These are phyloP conservation scores for Hirtodrosophila duncani DNA, from an alignment of 2,888 invertebrate genomes.

Conservation along the genomic window DNA sequence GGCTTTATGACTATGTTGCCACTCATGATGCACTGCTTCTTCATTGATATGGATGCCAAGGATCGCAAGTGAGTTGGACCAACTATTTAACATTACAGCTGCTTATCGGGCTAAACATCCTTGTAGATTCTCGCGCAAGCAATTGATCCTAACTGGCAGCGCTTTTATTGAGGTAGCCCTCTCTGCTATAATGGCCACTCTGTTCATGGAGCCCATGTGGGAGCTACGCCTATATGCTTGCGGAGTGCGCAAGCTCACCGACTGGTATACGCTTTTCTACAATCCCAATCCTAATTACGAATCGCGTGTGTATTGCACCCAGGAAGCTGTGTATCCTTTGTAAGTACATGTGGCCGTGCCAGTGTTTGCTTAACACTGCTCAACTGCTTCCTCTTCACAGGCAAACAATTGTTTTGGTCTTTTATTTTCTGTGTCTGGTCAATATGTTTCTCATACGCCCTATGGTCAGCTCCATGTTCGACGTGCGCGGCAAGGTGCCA, in stretches of 20 bases:
- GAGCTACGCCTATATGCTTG: slow-evolving; percentile 88
- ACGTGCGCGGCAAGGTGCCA: slow-evolving; percentile 86
- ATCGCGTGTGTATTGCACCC: slow-evolving; percentile 93
- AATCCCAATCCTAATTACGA: slow-evolving; percentile 97
- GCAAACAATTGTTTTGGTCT: slow-evolving; percentile 94
- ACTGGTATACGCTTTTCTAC: slow-evolving; percentile 97
- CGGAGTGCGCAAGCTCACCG: slow-evolving; percentile 87
- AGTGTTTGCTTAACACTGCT: not conserved
- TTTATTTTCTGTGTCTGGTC: slow-evolving; percentile 89
- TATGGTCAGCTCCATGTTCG: slow-evolving; percentile 83
- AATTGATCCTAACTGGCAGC: slow-evolving; percentile 87
- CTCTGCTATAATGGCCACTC: slow-evolving; percentile 87
- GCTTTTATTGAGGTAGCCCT: slow-evolving; percentile 89
- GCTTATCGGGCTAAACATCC: no score
- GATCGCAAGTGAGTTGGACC: slow-evolving; percentile 81
- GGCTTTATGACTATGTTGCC: slow-evolving; percentile 95
- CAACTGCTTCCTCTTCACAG: slow-evolving; percentile 80
- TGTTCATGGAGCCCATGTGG: slow-evolving; percentile 90
- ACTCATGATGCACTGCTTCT: slow-evolving; percentile 93
- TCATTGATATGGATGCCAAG: slow-evolving; percentile 90
- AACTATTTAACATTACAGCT: no score
- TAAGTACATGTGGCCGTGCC: slow-evolving; percentile 80
- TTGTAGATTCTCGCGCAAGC: slow-evolving; percentile 83
- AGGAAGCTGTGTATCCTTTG: slow-evolving; percentile 98
- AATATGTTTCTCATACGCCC: slow-evolving; percentile 90